Percentiles rank a stretch among this genome's conserved stretches.
phyloP scores from a whole-genome alignment of 2,797 vertebrate genomes.

The Sciurus vulgaris region DNA sequence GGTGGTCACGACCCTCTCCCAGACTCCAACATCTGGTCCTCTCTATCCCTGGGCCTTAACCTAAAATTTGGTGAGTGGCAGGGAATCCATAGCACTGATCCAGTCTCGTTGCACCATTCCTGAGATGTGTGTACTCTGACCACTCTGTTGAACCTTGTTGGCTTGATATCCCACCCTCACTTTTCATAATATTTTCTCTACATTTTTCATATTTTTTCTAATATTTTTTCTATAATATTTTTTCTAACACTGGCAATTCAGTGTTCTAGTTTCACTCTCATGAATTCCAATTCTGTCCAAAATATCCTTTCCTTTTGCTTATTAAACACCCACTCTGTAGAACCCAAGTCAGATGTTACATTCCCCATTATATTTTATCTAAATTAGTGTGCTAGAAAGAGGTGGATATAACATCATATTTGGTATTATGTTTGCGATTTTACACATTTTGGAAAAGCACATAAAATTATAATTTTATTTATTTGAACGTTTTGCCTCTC shows the following conservation, averaged over 20 bases:
- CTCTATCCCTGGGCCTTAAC: no score
- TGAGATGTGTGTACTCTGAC: not conserved
- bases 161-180: not conserved
- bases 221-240: not conserved
- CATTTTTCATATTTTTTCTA: not conserved
- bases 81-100: no score
- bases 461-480: not conserved
- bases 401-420: not conserved
- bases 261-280: not conserved
- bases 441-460: not conserved
- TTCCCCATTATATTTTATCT: not conserved
- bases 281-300: not conserved
- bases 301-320: not conserved
- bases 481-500: not conserved
- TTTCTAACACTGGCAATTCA: not conserved
- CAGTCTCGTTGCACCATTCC: not conserved
- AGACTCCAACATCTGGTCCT: no score
- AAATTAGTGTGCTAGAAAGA: not conserved
- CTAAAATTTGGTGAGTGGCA: no score
- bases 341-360: not conserved
- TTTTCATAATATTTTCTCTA: not conserved
- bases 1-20: no score
- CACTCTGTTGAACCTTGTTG: not conserved
- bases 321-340: not conserved
- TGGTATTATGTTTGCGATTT: not conserved